These are phyloP conservation scores for Gryllus bimaculatus DNA, from an alignment of 1,140 invertebrate genomes.

Conservation along the genomic window DNA sequence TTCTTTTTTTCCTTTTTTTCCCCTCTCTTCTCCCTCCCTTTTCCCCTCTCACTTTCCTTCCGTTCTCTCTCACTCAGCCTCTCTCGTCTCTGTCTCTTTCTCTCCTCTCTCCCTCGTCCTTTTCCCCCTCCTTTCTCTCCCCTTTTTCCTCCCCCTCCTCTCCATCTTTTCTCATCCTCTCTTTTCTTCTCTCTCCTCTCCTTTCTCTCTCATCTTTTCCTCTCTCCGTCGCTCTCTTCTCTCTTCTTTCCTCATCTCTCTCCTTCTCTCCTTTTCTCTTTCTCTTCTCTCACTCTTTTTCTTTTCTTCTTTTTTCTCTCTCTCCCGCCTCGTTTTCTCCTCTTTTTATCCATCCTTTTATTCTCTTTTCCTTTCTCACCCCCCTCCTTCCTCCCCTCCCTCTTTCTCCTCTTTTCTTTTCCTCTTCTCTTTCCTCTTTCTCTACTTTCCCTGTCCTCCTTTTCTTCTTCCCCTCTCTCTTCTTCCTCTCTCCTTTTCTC, in stretches of 20 bases:
- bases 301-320: not conserved
- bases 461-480: not conserved
- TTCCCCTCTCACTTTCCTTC: too few species aligned
- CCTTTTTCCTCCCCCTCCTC: not conserved
- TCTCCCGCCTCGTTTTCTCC: too few species aligned
- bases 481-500: not conserved
- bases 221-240: not conserved
- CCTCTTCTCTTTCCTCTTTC: not conserved
- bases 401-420: not conserved
- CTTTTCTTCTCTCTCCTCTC: not conserved
- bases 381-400: not conserved
- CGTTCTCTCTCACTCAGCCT: too few species aligned
- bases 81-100: too few species aligned
- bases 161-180: not conserved
- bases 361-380: too few species aligned
- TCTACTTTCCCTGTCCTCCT: not conserved
- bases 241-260: not conserved
- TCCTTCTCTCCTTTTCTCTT: not conserved
- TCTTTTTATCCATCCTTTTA: too few species aligned
- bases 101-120: not conserved
- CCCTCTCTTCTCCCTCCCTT: too few species aligned
- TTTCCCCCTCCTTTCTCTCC: not conserved
- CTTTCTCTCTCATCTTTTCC: not conserved
- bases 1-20: too few species aligned
- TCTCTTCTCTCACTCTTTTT: not conserved